Evolutionary conservation across 2,888 invertebrate genomes (phyloP), one percentile per base, ranked within the genome.

Genomic region (Hydropsyche betteni): DNA sequence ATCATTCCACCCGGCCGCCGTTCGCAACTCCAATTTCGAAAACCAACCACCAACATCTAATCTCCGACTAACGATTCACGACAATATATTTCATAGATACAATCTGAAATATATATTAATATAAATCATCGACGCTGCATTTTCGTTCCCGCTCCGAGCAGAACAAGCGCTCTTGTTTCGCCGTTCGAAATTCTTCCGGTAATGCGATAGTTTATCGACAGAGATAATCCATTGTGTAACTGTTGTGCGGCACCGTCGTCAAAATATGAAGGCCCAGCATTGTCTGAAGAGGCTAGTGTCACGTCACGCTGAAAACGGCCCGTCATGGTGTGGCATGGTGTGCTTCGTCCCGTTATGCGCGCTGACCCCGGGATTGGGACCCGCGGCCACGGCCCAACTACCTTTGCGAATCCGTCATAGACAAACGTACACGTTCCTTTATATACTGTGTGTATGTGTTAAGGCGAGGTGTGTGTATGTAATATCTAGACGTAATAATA

Each of bases 311-410:
- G 51, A 74, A 74, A 74, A 72, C 16, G 74, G 68, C 68, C n/a
- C 68, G 74, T 74, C 74, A 74, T 74, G 69, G 53, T 69, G 51
- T 68, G 6, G 1, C 44, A 44, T 8, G 74, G 69, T 53, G 74
- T 69, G 58, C 44, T 24, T 8, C 12, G 68, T 74, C 69, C 74
- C 74, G 74, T 69, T 74, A 74, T 68, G 55, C 69, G 38, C 52
- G 52, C 74, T 74, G 74, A 74, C 74, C 74, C 69, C 74, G 38
- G 74, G 68, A 68, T 74, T 74, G 16, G 74, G 61, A 72, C 72
- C 24, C 14, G 34, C 7, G 64, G 64, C 61, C 61, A 61, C 33
- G 24, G 16, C 33, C n/a, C 12, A n/a, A 53, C 12, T 16, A 58
- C 58, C 24, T 24, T 44, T 4, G 44, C 44, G 44, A 44, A 44